phyloP scores from a whole-genome alignment of 64 coral and sea anemone genomes.

The Pocillopora verrucosa region DNA sequence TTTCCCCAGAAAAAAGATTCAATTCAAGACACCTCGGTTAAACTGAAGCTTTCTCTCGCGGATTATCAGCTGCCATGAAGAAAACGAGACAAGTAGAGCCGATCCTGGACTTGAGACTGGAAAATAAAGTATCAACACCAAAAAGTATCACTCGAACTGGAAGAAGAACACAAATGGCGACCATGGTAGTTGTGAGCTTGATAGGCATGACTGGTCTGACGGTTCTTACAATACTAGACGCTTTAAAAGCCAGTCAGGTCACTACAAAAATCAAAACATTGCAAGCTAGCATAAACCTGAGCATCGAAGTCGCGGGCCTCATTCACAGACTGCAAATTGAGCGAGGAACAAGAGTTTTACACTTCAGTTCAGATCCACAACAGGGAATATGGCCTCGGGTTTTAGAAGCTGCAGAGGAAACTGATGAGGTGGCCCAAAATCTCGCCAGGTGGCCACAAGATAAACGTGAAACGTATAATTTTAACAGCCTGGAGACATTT shows the following conservation, averaged over 20 bases:
- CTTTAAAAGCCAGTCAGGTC: background rate
- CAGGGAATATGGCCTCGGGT: background rate
- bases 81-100: too few species aligned
- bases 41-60: too few species aligned
- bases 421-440: background rate
- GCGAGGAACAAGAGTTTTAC: conserved; percentile 60
- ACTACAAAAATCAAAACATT: background rate
- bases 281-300: conserved; percentile 12
- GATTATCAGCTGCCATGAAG: too few species aligned
- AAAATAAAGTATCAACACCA: background rate
- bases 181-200: conserved; percentile 34
- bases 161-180: conserved; percentile 19
- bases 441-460: background rate
- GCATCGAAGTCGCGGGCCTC: conserved; percentile 54
- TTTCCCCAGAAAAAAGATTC: too few species aligned
- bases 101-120: too few species aligned
- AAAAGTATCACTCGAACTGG: background rate
- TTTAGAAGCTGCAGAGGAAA: background rate
- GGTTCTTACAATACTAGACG: conserved; percentile 48
- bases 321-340: conserved; percentile 79
- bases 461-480: background rate
- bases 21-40: too few species aligned
- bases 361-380: conserved; percentile 55
- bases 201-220: conserved; percentile 43
- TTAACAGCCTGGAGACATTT: conserved; percentile 14